Conservation (phyloP, 2,113 vertebrate genomes). For the Sigmodon hispidus region DNA sequence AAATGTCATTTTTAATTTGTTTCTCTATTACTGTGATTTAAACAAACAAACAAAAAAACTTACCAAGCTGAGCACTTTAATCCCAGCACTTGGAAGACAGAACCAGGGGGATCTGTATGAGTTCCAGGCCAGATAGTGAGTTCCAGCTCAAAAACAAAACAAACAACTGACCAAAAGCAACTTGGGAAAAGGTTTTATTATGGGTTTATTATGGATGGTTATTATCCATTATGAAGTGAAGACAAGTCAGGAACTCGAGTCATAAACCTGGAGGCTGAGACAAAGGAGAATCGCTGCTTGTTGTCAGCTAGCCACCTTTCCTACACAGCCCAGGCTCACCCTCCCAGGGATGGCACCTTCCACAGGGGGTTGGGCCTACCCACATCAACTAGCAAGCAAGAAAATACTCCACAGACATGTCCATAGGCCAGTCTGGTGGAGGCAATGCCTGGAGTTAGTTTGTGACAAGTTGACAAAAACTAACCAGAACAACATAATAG, state of each 20-base stretch:
- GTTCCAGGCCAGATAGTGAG: not conserved
- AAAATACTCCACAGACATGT: not conserved
- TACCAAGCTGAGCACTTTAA: not conserved
- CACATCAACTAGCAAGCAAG: not conserved
- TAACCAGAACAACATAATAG: not conserved
- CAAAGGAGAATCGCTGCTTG: not conserved
- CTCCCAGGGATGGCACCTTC: not conserved
- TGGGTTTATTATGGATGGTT: not conserved
- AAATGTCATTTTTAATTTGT: not conserved
- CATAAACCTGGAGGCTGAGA: not conserved
- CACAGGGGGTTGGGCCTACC: not conserved
- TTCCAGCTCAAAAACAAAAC: not conserved
- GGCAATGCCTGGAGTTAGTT: not conserved
- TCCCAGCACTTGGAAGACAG: not conserved
- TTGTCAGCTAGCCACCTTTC: not conserved
- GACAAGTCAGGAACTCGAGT: not conserved
- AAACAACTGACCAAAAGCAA: not conserved
- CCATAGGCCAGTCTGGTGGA: not conserved
- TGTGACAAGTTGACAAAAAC: not conserved
- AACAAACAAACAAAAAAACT: not conserved
- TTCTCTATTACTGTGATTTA: not conserved
- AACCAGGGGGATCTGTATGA: not conserved
- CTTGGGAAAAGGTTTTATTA: not conserved
- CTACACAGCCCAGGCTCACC: not conserved
- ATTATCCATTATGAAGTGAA: not conserved